Evolutionary conservation across 2,888 invertebrate genomes (phyloP).

Genomic region (Drosophila anceps): DNA sequence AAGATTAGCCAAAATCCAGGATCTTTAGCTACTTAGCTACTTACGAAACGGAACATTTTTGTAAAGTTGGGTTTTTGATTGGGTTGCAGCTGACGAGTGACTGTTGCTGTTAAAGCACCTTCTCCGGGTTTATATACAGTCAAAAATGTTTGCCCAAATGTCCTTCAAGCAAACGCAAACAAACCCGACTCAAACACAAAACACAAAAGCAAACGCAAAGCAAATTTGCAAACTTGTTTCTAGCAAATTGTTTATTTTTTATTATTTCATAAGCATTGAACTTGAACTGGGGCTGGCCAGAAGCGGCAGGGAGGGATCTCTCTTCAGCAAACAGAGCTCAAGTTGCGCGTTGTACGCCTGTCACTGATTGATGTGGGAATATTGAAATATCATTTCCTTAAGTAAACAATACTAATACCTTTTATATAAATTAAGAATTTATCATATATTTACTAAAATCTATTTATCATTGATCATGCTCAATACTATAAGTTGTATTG

Average conservation of each 20-base stretch:
- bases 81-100: slow-evolving; percentile 52
- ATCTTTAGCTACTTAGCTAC: slow-evolving; percentile 37
- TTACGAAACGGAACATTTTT: slow-evolving; percentile 85
- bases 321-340: not conserved
- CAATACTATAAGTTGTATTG: no score
- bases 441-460: no score
- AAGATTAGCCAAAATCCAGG: not conserved
- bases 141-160: slow-evolving; percentile 46
- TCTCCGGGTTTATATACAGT: slow-evolving; percentile 53
- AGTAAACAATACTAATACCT: not conserved
- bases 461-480: no score
- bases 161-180: slow-evolving; percentile 60
- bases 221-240: slow-evolving; percentile 63
- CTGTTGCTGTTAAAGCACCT: slow-evolving; percentile 58
- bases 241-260: slow-evolving; percentile 18
- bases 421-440: not conserved
- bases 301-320: not conserved
- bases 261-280: slow-evolving; percentile 61
- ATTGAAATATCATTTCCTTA: not conserved
- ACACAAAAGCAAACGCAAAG: slow-evolving; percentile 23
- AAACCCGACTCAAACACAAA: slow-evolving; percentile 31
- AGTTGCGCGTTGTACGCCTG: not conserved
- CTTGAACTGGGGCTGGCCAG: slow-evolving; percentile 66
- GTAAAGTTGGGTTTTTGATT: slow-evolving; percentile 25
- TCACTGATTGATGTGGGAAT: not conserved